Base-by-base conservation (phyloP, 2,797 vertebrate genomes). In the Botia kubotai region DNA sequence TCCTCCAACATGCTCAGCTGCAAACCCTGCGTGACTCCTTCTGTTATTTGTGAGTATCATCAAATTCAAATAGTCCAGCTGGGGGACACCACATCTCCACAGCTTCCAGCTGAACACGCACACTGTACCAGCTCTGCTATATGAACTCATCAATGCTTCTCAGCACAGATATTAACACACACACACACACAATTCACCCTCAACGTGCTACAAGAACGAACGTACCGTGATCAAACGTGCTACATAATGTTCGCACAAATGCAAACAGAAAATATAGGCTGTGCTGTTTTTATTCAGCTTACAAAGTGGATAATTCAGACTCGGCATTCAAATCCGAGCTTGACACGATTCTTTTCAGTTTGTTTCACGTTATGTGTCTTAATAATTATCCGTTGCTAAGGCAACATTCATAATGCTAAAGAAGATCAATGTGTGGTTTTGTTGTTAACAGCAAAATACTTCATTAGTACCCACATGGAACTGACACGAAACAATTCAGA, bases 11-110 rank as follows among this genome's bases (percentile, higher is more conserved):
- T 0, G 17, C 29, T 72, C 70, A 72, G 17, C 36, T 60, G 55
- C 14, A 33, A 72, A 53, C 52, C 36, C 12, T 8, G 19, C 60
- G 14, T 2, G 13, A 17, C n/a, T 13, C 14, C 21, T 23, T 19
- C 39, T 63, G 72, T 74, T 62, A 62, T 62, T 60, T 6, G 57
- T 63, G 62, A 33, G 75, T 58, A 70, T 77, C 46, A 78, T 23
- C 66, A 53, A 75, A 65, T 29, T 79, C 62, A 26, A 17, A 48
- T 52, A 66, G 23, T 14, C 60, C 58, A 2, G 14, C 52, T 50
- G 23, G 21, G 29, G 57, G 58, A 58, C 68, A 8, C 11, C 48
- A 46, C 13, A 33, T 12, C 29, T 79, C 58, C 63, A 43, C 26
- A 65, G 68, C 58, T 74, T 48, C 14, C 48, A 65, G 73, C 63